Percentiles rank a stretch among this genome's conserved stretches.
phyloP scores from a whole-genome alignment of 2,113 vertebrate species.

The Oxyura jamaicensis region DNA sequence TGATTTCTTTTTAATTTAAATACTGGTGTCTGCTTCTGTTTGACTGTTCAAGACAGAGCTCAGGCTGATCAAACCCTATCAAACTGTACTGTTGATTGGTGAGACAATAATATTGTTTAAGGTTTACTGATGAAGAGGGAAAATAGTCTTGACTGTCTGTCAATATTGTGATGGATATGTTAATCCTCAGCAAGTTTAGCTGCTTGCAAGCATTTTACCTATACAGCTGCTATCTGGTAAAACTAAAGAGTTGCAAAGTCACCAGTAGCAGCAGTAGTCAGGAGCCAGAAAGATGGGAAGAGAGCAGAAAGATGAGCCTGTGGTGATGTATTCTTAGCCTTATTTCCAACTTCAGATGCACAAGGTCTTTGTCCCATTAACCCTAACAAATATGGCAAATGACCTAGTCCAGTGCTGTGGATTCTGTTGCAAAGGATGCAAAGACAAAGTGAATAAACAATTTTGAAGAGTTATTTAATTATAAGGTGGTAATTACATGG shows the following conservation, averaged over 20 bases:
- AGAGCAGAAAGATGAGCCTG: not conserved
- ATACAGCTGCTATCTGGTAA: not conserved
- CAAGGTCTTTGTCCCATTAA: not conserved
- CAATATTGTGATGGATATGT: not conserved
- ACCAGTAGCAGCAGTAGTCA: not conserved
- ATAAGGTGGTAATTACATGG: slow-evolving; percentile 5
- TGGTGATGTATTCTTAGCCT: not conserved
- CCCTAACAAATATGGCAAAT: not conserved
- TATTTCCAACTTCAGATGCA: not conserved
- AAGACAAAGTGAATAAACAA: not conserved
- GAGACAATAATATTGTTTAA: not conserved
- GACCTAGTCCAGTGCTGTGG: not conserved
- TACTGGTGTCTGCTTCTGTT: not conserved
- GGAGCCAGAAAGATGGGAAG: not conserved
- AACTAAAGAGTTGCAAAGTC: not conserved
- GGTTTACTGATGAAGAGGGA: not conserved
- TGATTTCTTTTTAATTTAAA: not conserved
- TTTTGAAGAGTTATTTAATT: slow-evolving; percentile 31
- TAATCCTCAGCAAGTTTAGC: not conserved
- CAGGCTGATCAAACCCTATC: not conserved
- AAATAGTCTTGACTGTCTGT: not conserved
- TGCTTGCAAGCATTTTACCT: not conserved
- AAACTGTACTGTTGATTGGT: not conserved
- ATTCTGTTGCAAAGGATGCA: not conserved
- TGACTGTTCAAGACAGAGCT: not conserved